These are phyloP conservation scores for Peromyscus aztecus DNA, from an alignment of 2,797 vertebrate species.

Conservation along the genomic window DNA sequence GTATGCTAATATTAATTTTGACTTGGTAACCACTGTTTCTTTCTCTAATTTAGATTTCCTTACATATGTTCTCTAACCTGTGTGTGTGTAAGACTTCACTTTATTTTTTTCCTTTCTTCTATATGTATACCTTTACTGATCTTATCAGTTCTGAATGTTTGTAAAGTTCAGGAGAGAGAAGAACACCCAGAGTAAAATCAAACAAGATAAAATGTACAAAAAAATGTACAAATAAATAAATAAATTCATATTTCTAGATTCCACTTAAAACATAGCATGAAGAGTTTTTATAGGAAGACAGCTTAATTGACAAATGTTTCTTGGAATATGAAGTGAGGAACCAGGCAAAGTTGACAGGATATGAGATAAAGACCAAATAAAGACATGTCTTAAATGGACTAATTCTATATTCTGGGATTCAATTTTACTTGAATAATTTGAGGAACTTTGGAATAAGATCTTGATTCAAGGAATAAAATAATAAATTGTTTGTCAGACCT, in stretches of 20 bases:
- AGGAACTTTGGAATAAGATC: background rate
- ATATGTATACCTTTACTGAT: background rate
- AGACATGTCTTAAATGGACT: background rate
- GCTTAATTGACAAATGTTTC: background rate
- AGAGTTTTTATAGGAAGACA: background rate
- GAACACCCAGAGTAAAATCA: background rate
- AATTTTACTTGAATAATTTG: background rate
- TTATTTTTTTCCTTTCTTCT: background rate
- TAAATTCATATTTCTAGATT: background rate
- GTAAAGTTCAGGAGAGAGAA: background rate
- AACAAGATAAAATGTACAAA: background rate
- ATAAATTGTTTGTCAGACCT: background rate
- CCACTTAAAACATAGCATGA: background rate
- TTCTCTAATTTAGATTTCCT: background rate
- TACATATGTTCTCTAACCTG: background rate
- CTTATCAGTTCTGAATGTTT: background rate
- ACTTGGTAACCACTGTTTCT: background rate
- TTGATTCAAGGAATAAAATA: conserved; percentile 1
- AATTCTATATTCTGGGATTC: background rate
- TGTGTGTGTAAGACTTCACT: background rate
- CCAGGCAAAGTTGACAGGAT: background rate
- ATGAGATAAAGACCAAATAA: background rate
- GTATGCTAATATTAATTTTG: background rate
- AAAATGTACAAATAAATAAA: background rate
- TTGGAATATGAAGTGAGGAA: background rate